A percentile compares a stretch with the other conserved stretches of the same genome.
These are phyloP conservation scores for Lepidurus arcticus DNA, from an alignment of 1,140 invertebrate species.

Conservation along the genomic window DNA sequence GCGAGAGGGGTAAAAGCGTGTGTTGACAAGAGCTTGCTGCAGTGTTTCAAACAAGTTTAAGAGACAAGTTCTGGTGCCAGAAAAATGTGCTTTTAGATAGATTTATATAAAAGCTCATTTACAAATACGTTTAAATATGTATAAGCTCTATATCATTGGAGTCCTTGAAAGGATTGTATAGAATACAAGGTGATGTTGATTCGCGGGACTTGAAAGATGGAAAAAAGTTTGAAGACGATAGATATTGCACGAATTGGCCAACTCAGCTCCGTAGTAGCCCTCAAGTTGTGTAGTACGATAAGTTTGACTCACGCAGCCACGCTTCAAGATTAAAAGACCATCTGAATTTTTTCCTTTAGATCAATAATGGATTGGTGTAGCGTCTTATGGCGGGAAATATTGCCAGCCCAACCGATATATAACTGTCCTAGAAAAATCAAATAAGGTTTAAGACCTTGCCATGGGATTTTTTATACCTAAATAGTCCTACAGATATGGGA, in stretches of 20 bases:
- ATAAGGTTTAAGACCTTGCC: not conserved
- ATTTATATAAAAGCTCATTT: too few species aligned
- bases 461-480: too few species aligned
- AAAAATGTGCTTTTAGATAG: too few species aligned
- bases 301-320: not conserved
- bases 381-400: not conserved
- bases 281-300: not conserved
- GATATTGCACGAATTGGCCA: not conserved
- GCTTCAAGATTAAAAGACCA: slow-evolving; percentile 2
- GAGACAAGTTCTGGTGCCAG: too few species aligned
- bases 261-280: not conserved
- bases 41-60: not conserved
- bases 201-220: too few species aligned
- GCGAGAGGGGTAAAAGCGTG: not conserved
- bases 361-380: not conserved
- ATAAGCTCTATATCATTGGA: too few species aligned
- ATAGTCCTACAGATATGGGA: too few species aligned
- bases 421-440: not conserved
- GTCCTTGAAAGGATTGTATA: too few species aligned
- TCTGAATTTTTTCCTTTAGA: not conserved
- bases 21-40: not conserved
- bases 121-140: too few species aligned
- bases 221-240: not conserved
- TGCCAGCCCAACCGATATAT: not conserved
- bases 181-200: too few species aligned